Conservation (phyloP, 2,888 invertebrate species). For the Furcula furcula region DNA sequence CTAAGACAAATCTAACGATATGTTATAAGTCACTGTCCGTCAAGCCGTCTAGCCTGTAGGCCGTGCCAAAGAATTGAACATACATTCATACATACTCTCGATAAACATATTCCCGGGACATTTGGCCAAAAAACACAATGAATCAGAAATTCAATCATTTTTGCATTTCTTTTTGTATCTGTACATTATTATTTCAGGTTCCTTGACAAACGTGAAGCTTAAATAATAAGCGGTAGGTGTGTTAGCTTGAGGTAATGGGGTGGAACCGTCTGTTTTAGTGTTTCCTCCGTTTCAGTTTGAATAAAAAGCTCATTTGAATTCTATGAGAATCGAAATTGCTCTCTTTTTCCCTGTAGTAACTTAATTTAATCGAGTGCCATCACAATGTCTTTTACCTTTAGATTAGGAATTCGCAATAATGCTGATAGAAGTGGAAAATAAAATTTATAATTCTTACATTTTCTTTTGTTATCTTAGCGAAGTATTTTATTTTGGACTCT, state of each 20-base stretch:
- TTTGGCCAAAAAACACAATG: no score
- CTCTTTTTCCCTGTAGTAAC: slow-evolving; percentile 76
- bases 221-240: slow-evolving; percentile 44
- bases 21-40: no score
- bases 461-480: slow-evolving; percentile 19
- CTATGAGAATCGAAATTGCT: slow-evolving; percentile 78
- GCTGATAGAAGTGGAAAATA: slow-evolving; percentile 42
- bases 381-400: slow-evolving; percentile 66
- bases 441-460: slow-evolving; percentile 23
- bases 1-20: no score
- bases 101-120: no score
- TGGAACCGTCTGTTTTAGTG: slow-evolving; percentile 66
- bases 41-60: no score
- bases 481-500: neutral
- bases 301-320: slow-evolving; percentile 80
- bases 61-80: no score
- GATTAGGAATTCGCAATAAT: slow-evolving; percentile 55
- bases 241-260: slow-evolving; percentile 51
- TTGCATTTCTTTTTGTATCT: no score
- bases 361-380: slow-evolving; percentile 78
- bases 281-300: slow-evolving; percentile 67
- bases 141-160: no score
- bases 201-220: slow-evolving; percentile 31
- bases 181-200: no score
- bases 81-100: no score